Evolutionary conservation across 2,888 invertebrate genomes (phyloP), one percentile per base, ranked within the genome.

Genomic region (Chorisops tibialis): DNA sequence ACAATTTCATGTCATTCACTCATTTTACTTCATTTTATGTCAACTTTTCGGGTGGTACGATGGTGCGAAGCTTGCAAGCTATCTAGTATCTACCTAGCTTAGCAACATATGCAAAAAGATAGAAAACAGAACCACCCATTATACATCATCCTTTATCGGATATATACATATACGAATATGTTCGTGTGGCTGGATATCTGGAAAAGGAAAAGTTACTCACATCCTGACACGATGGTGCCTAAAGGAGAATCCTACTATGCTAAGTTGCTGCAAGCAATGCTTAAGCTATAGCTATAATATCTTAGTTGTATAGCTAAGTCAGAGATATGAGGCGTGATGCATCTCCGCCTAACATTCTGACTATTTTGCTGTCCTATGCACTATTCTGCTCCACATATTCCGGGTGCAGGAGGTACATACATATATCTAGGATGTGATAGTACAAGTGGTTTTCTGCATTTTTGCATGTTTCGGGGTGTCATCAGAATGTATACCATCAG

Each of bases 1-100:
- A 30, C 49, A 49, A 49, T 49, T 49, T 49, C 49, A 30, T 49
- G 49, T 30, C 49, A 49, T 9, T 38, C 48, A 48, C 30, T 43
- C 45, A 45, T 58, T 18, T 39, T 58, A 16, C 45, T n/a, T 30
- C 37, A 50, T 50, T 41, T 41, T 24, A 41, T 45, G 39, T 41
- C 45, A 45, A 45, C 45, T 45, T 45, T 19, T 14, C 12, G 30
- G 21, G 48, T 22, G 22, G 24, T 14, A 12, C 48, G 24, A 22
- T 24, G 3, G 14, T 24, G 16, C n/a, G 16, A 9, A 49, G 24
- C 24, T 14, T 7, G 30, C 16, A 19, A 48, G 30, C 2, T 30
- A 30, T 30, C 30, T 30, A 30, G 30, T 7, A 30, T 30, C 30
- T 30, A 30, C 30, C 30, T 30, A 30, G 30, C 30, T 30, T 7